A percentile compares a stretch with the other conserved stretches of the same genome.
phyloP scores from a whole-genome alignment of 2,113 vertebrate species.

The Elephas maximus region DNA sequence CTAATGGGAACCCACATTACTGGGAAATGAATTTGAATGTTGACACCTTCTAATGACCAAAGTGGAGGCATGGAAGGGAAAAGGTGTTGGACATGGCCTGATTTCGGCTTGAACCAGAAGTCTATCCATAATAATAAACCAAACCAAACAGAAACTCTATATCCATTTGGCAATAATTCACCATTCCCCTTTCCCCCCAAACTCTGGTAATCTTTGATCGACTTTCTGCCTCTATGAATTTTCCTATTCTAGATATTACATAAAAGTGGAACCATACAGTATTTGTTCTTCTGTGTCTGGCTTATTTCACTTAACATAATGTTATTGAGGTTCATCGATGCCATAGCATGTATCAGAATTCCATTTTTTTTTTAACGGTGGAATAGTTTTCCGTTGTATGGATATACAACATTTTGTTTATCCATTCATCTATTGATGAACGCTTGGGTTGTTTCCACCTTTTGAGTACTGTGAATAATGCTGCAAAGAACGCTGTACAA shows the following conservation, averaged over 20 bases:
- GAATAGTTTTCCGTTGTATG: neutral
- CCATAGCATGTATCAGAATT: neutral
- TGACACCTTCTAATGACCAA: conserved; percentile 69
- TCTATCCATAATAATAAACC: conserved; percentile 72
- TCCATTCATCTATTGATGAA: neutral
- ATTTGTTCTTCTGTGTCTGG: too few relatives aligned
- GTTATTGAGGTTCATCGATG: neutral
- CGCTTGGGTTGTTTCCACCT: neutral
- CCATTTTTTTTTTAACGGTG: neutral
- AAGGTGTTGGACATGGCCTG: conserved; percentile 49
- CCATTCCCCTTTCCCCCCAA: too few relatives aligned
- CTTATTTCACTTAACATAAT: too few relatives aligned
- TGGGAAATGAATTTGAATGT: conserved; percentile 66
- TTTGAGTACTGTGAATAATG: neutral
- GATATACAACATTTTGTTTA: neutral
- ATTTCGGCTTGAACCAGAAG: conserved; percentile 67
- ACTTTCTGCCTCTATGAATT: too few relatives aligned
- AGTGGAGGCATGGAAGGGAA: conserved; percentile 54
- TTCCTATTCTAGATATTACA: too few relatives aligned
- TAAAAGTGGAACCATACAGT: too few relatives aligned
- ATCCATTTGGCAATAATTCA: too few relatives aligned
- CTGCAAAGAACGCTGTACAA: neutral
- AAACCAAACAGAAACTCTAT: too few relatives aligned
- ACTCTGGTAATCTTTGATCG: too few relatives aligned
- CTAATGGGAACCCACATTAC: conserved; percentile 59